Base-by-base conservation (phyloP, 2,888 invertebrate genomes). In the Nomada flava region DNA sequence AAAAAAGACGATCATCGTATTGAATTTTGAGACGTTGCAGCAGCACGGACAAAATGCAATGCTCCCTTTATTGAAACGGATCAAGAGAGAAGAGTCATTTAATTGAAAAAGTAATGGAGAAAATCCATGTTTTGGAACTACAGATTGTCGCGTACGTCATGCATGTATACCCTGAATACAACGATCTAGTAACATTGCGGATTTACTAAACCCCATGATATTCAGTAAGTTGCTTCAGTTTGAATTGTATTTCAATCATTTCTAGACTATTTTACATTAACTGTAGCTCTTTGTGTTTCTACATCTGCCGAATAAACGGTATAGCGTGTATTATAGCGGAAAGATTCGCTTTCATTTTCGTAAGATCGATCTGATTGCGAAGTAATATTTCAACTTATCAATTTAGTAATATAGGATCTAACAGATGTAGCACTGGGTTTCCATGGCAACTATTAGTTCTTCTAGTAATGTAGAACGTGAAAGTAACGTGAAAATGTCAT, bases 61-160 rank as follows among this genome's bases (percentile, higher is more conserved):
- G 15, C 47, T 60, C 74, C n/a, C 53, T 20, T 77, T 53, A 44
- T 29, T 50, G 26, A 65, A 71, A 47, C 15, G 10, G 36, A 26
- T n/a, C 4, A 36, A 50, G 44, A 55, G 68, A 55, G 47, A 26
- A 65, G 55, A 29, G 75, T 63, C 74, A 62, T 87, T 79, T 76
- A 82, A 82, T 80, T 59, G 69, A 60, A 47, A 65, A 79, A 55
- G 67, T 71, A 78, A 81, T 62, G n/a, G 55, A 79, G 82, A 84
- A 87, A 85, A 85, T 86, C 90, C 88, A 88, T 89, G 85, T 89
- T 89, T 88, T 87, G 82, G 86, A 88, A 89, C 89, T 87, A 89
- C 86, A 88, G 86, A 88, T 86, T 86, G 83, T 91, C 90, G 89
- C 89, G 88, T 88, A 92, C 90, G 90, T 90, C 89, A 89, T 83